Evolutionary conservation across 2,797 vertebrate genomes (phyloP).

Genomic region (Rhinella marina): DNA sequence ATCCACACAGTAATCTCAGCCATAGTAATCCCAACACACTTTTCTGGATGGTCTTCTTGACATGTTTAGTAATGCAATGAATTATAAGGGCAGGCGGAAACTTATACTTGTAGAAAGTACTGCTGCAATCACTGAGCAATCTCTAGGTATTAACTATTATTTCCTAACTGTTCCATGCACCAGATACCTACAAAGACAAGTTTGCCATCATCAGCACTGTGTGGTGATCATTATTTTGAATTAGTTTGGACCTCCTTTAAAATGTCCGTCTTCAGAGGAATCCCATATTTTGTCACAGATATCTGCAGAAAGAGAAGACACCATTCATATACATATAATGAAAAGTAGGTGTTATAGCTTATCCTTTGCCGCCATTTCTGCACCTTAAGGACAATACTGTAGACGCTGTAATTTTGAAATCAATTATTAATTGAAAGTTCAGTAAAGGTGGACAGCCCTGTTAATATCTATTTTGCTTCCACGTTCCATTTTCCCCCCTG

Average conservation of each 20-base stretch:
- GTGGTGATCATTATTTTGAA: too few relatives aligned
- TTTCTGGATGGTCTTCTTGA: too few relatives aligned
- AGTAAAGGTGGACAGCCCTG: background rate
- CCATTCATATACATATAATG: background rate
- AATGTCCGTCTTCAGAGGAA: background rate
- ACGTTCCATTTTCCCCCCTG: background rate
- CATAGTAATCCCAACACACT: background rate
- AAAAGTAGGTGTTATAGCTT: too few relatives aligned
- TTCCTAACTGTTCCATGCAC: too few relatives aligned
- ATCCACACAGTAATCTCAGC: background rate
- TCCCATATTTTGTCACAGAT: background rate
- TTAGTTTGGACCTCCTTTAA: background rate
- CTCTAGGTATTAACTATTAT: too few relatives aligned
- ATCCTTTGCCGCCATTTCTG: background rate
- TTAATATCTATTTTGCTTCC: conserved; percentile 23
- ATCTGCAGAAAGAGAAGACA: background rate
- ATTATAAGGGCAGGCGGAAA: too few relatives aligned
- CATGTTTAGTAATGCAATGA: too few relatives aligned
- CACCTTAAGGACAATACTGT: background rate
- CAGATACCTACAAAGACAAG: too few relatives aligned
- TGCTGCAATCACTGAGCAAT: too few relatives aligned
- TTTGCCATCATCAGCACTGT: too few relatives aligned
- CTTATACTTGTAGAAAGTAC: too few relatives aligned
- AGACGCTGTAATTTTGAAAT: background rate
- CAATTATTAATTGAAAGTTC: conserved; percentile 11